Conservation (phyloP, 2,888 invertebrate genomes). For the Dasysyrphus tricinctus region DNA sequence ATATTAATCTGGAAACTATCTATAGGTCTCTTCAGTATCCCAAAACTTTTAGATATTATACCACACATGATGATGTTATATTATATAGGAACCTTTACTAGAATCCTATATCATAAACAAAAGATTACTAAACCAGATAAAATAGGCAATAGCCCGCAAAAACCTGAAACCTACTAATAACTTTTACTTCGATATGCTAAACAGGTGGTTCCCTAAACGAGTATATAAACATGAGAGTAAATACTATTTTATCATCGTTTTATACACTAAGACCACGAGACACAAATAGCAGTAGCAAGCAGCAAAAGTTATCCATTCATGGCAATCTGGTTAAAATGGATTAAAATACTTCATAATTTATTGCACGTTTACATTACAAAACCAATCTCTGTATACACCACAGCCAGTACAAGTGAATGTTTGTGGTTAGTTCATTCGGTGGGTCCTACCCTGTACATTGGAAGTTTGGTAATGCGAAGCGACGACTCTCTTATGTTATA, state of each 20-base stretch:
- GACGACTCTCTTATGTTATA: conserved; percentile 36
- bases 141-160: conserved; percentile 43
- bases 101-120: conserved; percentile 6
- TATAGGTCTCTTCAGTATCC: too few relatives aligned
- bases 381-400: conserved; percentile 58
- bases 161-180: not conserved
- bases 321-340: conserved; percentile 70
- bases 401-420: conserved; percentile 57
- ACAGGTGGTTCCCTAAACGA: conserved; percentile 63
- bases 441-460: conserved; percentile 13
- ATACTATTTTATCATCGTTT: conserved; percentile 39
- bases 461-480: conserved; percentile 24
- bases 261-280: conserved; percentile 11
- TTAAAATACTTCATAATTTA: conserved; percentile 73
- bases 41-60: too few relatives aligned
- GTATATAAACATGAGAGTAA: not conserved
- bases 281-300: not conserved
- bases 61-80: too few relatives aligned
- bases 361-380: conserved; percentile 73
- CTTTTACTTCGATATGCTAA: conserved; percentile 46
- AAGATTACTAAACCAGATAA: conserved; percentile 30
- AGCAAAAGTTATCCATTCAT: conserved; percentile 68
- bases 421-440: conserved; percentile 50
- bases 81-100: not conserved
- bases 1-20: too few relatives aligned